Evolutionary conservation across 2,888 invertebrate genomes (phyloP).

Genomic region (Tridacna gigas): DNA sequence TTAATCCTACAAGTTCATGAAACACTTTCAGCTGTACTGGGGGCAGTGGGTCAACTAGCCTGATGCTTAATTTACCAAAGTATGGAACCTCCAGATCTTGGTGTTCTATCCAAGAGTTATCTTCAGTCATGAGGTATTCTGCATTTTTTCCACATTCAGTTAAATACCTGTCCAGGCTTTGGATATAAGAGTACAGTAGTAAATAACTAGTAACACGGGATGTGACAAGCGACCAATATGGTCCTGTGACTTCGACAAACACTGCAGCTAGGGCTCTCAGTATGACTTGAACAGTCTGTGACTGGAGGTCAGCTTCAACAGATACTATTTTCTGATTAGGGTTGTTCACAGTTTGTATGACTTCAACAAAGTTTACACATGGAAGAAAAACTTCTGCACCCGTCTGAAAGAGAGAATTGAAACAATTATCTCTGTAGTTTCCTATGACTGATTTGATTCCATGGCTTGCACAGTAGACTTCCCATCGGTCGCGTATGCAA

Average conservation of each 20-base stretch:
- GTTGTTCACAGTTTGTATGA: constrained; percentile 24
- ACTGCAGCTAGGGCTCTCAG: constrained; percentile 28
- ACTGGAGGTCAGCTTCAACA: constrained; percentile 22
- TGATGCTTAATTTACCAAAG: too few species aligned
- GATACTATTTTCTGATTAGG: constrained; percentile 32
- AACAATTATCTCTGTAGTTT: constrained; percentile 61
- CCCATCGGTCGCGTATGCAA: constrained; percentile 49
- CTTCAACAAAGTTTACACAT: constrained; percentile 17
- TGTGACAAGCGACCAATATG: constrained; percentile 34
- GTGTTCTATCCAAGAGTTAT: too few species aligned
- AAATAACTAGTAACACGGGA: constrained; percentile 10
- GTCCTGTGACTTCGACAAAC: constrained; percentile 34
- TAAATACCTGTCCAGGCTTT: neutral
- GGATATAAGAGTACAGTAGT: constrained; percentile 6
- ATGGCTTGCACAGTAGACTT: constrained; percentile 44
- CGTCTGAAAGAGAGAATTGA: constrained; percentile 62
- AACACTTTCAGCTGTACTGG: too few species aligned
- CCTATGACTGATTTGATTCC: constrained; percentile 54
- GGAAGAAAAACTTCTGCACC: constrained; percentile 22
- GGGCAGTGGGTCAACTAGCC: too few species aligned
- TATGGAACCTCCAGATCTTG: too few species aligned
- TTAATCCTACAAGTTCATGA: neutral
- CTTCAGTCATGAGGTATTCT: too few species aligned
- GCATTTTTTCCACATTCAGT: too few species aligned
- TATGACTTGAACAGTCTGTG: constrained; percentile 1